Base-by-base conservation (phyloP, 2,888 invertebrate genomes). In the Lepidochitona cinerea region DNA sequence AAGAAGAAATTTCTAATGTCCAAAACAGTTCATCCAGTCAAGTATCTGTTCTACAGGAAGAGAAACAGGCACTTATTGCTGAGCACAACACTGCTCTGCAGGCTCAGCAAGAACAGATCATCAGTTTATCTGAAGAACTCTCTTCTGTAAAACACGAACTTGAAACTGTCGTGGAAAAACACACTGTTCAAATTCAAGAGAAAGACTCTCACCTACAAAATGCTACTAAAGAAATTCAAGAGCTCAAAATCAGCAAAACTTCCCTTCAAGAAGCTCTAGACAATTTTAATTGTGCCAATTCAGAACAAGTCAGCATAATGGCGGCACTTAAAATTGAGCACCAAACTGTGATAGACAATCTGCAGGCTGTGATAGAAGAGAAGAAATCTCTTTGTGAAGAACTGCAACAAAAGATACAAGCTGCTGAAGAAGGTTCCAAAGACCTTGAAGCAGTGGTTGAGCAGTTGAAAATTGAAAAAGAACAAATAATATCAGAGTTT, bases 191-290 rank as follows among this genome's bases (percentile, higher is more conserved):
- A 70, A 77, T 79, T 35, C 80, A 82, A 37, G 84, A 87, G 73
- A 82, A 84, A 67, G 80, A 84, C 33, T 32, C 59, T 3, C 66
- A 70, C 29, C 74, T 84, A 9, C 26, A 59, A 26, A 23, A 12
- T 14, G 59, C 59, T 2, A 32, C 12, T 18, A 74, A 74, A 37
- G 73, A 74, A 37, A 75, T 85, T 7, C 41, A 49, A n/a, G 70
- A 81, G 29, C 52, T 86, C 7, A 74, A 80, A 59, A 77, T 75
- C 37, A 74, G 79, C 7, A 81, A 79, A 67, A 59, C 41, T 14
- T 83, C 85, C 2, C 75, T 85, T 70, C 83, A 85, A 54, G 87
- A 86, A 77, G 84, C 84, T 81, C 69, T 85, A 4, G 82, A 81
- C 79, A 83, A 12, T 14, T 12, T 66, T 12, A 66, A 33, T 35